Conservation (phyloP, 2,888 invertebrate genomes). For the Chloroclysta siterata region DNA sequence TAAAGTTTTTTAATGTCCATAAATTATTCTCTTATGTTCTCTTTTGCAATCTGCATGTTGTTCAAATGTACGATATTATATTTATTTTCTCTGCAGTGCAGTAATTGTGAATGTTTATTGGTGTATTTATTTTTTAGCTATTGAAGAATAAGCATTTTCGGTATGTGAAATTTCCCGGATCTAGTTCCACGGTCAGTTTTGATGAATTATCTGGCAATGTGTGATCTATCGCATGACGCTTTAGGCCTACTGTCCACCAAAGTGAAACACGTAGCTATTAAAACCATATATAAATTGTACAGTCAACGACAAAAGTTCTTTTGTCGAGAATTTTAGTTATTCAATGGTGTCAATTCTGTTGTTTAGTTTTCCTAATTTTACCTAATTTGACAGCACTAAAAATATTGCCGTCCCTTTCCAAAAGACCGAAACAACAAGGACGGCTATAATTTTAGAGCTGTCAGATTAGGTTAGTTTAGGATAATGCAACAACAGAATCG, state of each 20-base stretch:
- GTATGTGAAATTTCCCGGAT: constrained; percentile 84
- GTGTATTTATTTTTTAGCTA: constrained; percentile 83
- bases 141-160: constrained; percentile 85
- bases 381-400: too few relatives aligned
- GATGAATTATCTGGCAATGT: constrained; percentile 71
- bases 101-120: constrained; percentile 78
- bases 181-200: constrained; percentile 81
- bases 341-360: too few relatives aligned
- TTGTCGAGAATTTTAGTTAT: too few relatives aligned
- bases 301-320: neutral
- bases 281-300: neutral
- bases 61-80: constrained; percentile 43
- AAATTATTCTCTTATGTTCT: too few relatives aligned
- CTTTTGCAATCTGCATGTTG: constrained; percentile 24
- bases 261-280: constrained; percentile 28
- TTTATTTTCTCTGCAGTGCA: constrained; percentile 37
- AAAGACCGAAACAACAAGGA: too few relatives aligned
- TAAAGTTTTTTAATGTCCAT: too few relatives aligned
- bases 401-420: too few relatives aligned
- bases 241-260: constrained; percentile 37
- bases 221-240: constrained; percentile 77
- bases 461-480: too few relatives aligned
- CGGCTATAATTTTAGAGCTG: too few relatives aligned
- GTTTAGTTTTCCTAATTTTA: too few relatives aligned
- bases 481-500: too few relatives aligned